Conservation (phyloP, 2,113 vertebrate genomes). For the Silurus asotus region DNA sequence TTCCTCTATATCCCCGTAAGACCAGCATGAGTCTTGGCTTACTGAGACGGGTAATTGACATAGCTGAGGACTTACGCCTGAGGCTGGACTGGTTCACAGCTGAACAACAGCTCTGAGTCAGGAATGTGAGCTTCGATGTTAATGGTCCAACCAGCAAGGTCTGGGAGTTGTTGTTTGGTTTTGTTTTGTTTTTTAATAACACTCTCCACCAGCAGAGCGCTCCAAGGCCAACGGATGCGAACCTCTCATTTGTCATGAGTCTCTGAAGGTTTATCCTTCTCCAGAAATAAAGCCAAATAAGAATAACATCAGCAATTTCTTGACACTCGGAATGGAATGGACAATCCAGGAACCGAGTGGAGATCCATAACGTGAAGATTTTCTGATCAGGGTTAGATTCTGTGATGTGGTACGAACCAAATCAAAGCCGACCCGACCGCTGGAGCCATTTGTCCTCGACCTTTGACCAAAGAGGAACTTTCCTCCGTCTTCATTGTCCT, state of each 20-base stretch:
- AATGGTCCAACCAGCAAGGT: constrained; percentile 2
- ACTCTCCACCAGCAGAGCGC: not conserved
- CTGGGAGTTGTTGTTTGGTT: not conserved
- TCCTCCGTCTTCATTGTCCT: constrained; percentile 61
- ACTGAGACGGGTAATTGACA: constrained; percentile 56
- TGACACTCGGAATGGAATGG: not conserved
- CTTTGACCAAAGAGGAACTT: constrained; percentile 62
- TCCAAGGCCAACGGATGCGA: not conserved
- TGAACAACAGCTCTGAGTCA: constrained; percentile 46
- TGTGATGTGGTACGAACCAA: constrained; percentile 24
- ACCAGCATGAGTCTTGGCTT: constrained; percentile 59
- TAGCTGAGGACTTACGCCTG: constrained; percentile 56
- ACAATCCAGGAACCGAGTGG: not conserved
- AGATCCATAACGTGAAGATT: constrained; percentile 38
- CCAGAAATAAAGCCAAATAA: not conserved
- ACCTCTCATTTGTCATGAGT: not conserved
- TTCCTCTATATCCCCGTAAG: constrained; percentile 58
- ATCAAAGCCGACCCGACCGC: constrained; percentile 7
- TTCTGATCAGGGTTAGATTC: constrained; percentile 5
- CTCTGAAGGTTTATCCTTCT: not conserved
- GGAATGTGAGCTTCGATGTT: constrained; percentile 30
- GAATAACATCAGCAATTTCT: not conserved
- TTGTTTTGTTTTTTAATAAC: not conserved
- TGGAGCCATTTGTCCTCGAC: constrained; percentile 58
- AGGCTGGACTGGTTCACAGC: constrained; percentile 22